Evolutionary conservation across 2,888 invertebrate genomes (phyloP), one percentile per base, ranked within the genome.

Genomic region (Philonicus albiceps): DNA sequence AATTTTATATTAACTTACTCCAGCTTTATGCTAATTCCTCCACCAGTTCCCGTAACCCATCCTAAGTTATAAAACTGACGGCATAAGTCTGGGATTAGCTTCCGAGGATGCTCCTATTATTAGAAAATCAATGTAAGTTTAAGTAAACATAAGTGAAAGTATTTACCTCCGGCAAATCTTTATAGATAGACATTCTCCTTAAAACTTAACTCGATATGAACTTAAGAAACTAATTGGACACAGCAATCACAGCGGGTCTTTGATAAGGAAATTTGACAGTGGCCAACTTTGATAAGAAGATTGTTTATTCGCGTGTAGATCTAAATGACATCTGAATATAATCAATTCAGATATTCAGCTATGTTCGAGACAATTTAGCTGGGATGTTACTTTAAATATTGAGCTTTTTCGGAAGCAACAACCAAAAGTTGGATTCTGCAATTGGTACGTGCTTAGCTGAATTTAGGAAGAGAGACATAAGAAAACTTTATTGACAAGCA

Each of bases 1-100:
- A 53, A 16, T 30, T 80, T 80, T 34, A 34, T 34, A 3, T 40
- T 0, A 16, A 91, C 92, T 92, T 93, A 96, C 97, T 95, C 96
- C 88, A 95, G 92, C 92, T 96, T 97, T 64, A 98, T 98, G 89
- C 97, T 98, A 88, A 99, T 97, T 76, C 98, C 98, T 76, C 99
- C 99, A 19, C 99, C 99, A 31, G 99, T 99, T 6, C 99, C 99
- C 4, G 97, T 97, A 0, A 98, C 98, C 99, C 99, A 99, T 90
- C 98, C 98, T 81, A 98, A 93, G 89, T 96, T 92, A 92, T 99
- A 99, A 92, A 99, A 99, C 91, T 96, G 97, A 85, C 95, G 94
- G 91, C 98, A 98, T 84, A 99, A 93, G 90, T 96, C 95, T 3
- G 98, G 98, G 90, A 99, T 99, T 73, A 99, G 93, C 89, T 95